phyloP scores from a whole-genome alignment of 2,113 vertebrate genomes.

The Etia nguti region DNA sequence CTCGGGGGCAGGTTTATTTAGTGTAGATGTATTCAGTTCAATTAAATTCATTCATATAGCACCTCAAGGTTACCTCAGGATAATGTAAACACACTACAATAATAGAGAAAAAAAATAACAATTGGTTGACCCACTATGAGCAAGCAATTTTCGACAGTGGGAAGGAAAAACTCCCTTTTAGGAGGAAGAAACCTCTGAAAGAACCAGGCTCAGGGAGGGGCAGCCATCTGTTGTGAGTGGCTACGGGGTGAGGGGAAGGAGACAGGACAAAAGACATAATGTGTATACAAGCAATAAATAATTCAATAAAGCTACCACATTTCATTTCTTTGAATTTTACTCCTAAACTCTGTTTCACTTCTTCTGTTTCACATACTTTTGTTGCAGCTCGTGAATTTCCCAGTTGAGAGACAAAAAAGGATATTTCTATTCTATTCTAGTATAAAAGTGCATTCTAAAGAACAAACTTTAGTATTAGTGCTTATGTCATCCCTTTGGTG shows the following conservation, averaged over 20 bases:
- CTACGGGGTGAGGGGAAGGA: background rate
- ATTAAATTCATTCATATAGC: background rate
- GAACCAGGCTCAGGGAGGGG: background rate
- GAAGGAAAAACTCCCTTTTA: background rate
- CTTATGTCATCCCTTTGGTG: background rate
- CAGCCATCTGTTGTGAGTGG: background rate
- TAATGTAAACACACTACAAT: background rate
- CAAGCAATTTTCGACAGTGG: accelerated
- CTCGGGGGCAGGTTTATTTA: background rate
- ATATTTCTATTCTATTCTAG: background rate
- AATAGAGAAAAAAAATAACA: background rate
- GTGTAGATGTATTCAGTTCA: background rate
- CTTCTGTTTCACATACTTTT: background rate
- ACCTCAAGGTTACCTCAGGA: background rate
- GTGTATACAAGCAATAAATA: background rate
- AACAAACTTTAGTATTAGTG: background rate
- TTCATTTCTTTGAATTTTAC: background rate
- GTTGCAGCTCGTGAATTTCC: background rate
- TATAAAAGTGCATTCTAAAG: background rate
- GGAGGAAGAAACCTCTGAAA: background rate
- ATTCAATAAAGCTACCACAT: background rate
- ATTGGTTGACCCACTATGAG: background rate
- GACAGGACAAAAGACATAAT: background rate
- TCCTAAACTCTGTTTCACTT: background rate
- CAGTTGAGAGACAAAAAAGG: background rate